These are phyloP conservation scores for Dicyrtomina minuta DNA, from an alignment of 2,888 invertebrate genomes.

Conservation along the genomic window DNA sequence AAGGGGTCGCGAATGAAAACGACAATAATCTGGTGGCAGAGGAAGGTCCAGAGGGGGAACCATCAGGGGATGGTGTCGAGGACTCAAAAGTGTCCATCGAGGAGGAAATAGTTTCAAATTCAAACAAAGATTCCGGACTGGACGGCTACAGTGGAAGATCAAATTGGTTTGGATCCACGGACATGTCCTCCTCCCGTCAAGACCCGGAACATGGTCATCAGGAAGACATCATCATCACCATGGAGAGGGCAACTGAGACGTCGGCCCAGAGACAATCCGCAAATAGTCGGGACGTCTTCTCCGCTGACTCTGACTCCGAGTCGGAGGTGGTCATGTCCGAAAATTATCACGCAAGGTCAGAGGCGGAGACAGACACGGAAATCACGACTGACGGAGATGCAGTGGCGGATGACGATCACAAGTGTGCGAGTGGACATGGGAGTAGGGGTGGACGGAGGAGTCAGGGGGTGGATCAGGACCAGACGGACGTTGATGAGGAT, in stretches of 20 bases:
- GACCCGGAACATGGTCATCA: not conserved
- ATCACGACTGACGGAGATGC: slow-evolving; percentile 25
- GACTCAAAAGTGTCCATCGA: slow-evolving; percentile 6
- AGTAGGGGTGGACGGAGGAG: too few species aligned
- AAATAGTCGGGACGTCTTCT: not conserved
- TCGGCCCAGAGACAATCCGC: not conserved
- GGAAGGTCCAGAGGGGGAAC: too few species aligned
- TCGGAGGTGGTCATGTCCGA: slow-evolving; percentile 28
- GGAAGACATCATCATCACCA: not conserved
- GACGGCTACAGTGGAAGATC: slow-evolving; percentile 6
- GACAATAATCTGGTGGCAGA: not conserved
- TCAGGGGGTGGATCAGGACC: slow-evolving; percentile 2
- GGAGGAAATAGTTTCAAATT: slow-evolving; percentile 5
- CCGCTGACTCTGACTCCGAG: slow-evolving; percentile 26
- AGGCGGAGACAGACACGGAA: slow-evolving; percentile 25
- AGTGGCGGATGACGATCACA: slow-evolving; percentile 10
- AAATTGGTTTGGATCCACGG: not conserved
- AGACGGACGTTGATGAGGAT: slow-evolving; percentile 11
- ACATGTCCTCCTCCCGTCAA: not conserved
- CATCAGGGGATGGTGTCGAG: not conserved
- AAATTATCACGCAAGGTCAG: slow-evolving; percentile 27
- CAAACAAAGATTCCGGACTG: slow-evolving; percentile 24
- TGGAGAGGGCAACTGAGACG: not conserved
- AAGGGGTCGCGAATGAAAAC: not conserved
- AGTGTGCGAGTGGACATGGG: not conserved